Percentiles rank a stretch among this genome's conserved stretches.
Conservation (phyloP, 2,113 vertebrate genomes). For the Lasiurus cinereus region DNA sequence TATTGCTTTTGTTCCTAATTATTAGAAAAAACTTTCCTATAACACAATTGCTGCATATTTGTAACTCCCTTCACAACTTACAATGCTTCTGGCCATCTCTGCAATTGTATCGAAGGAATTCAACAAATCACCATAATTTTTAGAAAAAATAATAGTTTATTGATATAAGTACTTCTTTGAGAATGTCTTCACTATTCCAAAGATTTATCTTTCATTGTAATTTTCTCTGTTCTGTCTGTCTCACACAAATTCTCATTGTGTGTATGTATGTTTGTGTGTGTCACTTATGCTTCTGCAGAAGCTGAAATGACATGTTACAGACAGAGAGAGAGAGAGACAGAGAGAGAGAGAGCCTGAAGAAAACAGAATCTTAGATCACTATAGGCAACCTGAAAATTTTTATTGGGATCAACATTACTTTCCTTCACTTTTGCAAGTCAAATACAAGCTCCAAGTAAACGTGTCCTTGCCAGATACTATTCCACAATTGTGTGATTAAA, state of each 20-base stretch:
- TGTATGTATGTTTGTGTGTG: not conserved
- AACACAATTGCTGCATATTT: not conserved
- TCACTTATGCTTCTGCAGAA: not conserved
- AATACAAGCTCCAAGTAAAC: constrained; percentile 21
- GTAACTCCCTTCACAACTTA: not conserved
- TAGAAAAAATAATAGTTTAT: not conserved
- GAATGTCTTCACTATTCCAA: not conserved
- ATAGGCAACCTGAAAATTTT: constrained; percentile 32
- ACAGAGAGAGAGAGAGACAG: not conserved
- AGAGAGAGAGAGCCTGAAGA: not conserved
- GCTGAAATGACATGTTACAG: not conserved
- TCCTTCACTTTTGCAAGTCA: not conserved
- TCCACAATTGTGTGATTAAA: not conserved
- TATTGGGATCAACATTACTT: not conserved
- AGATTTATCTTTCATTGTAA: not conserved
- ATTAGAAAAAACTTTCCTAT: not conserved
- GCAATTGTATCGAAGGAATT: not conserved
- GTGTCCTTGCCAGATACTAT: not conserved
- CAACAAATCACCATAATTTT: constrained; percentile 10
- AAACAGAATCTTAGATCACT: not conserved
- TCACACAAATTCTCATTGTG: not conserved
- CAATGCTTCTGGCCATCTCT: not conserved
- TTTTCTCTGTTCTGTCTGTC: not conserved
- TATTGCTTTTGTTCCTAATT: constrained; percentile 5
- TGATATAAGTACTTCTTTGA: not conserved